A percentile compares a stretch with the other conserved stretches of the same genome.
phyloP scores from a whole-genome alignment of 2,888 invertebrate species.

The Thecocarcelia acutangulata region DNA sequence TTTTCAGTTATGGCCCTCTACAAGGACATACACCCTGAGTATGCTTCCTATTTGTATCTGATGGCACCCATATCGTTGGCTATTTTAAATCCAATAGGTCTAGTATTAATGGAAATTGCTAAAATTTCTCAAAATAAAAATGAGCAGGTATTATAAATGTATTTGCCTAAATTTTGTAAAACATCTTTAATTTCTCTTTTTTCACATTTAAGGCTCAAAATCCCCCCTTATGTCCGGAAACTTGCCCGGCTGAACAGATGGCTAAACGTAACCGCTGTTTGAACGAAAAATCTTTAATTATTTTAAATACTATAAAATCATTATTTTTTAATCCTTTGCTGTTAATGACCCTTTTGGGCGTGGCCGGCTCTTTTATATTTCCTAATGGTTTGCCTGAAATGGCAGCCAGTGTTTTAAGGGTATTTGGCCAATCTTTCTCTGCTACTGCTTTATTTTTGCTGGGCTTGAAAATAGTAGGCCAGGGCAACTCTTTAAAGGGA shows the following conservation, averaged over 20 bases:
- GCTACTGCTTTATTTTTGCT: conserved; percentile 94
- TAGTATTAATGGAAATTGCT: conserved; percentile 92
- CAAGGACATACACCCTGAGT: conserved; percentile 92
- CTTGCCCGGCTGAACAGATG: conserved; percentile 76
- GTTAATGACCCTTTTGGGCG: conserved; percentile 95
- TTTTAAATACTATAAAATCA: conserved; percentile 84
- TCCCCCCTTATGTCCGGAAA: conserved; percentile 77
- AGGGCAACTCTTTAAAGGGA: conserved; percentile 89
- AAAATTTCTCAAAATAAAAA: conserved; percentile 80
- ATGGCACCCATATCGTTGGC: conserved; percentile 97
- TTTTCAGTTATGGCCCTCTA: conserved; percentile 91
- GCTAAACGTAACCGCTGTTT: conserved; percentile 74
- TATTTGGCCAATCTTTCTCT: conserved; percentile 93
- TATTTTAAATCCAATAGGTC: conserved; percentile 95
- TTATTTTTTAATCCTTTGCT: conserved; percentile 94
- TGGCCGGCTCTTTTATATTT: conserved; percentile 91
- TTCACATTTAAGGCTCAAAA: conserved; percentile 69
- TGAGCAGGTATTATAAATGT: conserved; percentile 71
- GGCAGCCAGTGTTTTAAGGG: conserved; percentile 88
- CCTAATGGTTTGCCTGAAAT: conserved; percentile 89
- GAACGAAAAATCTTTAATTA: conserved; percentile 75
- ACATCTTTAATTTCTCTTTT: background rate
- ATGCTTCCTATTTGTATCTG: conserved; percentile 93
- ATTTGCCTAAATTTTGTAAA: background rate
- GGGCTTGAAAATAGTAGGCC: conserved; percentile 96